phyloP scores from a whole-genome alignment of 2,888 invertebrate species.

The Eumerus sabulonum region DNA sequence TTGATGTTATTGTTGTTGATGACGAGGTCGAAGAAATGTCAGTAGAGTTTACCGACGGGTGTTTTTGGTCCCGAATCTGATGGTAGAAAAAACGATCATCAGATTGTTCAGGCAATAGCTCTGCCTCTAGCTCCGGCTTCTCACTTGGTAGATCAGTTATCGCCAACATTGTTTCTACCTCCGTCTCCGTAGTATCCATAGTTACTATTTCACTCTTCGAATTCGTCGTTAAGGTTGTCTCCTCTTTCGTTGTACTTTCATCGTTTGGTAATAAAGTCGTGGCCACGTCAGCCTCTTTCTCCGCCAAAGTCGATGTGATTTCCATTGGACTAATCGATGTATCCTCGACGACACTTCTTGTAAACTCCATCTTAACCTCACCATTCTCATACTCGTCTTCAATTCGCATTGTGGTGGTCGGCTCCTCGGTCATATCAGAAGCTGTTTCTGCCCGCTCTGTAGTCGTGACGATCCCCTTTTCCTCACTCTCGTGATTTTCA shows the following conservation, averaged over 20 bases:
- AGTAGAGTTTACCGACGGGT: no score
- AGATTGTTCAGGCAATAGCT: no score
- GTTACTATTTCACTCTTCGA: neutral
- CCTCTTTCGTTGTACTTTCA: conserved; percentile 10
- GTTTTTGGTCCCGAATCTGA: neutral
- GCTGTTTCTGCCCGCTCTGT: conserved; percentile 40
- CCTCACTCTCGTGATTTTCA: conserved; percentile 10
- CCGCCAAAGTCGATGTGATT: conserved; percentile 11
- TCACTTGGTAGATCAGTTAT: neutral
- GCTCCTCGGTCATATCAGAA: conserved; percentile 21
- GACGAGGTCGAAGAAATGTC: no score
- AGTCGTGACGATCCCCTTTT: conserved; percentile 1
- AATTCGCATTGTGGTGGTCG: conserved; percentile 33
- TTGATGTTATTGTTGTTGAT: no score
- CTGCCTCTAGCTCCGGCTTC: neutral
- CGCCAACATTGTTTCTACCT: neutral
- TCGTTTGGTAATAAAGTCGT: conserved; percentile 24
- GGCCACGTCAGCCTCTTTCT: conserved; percentile 1
- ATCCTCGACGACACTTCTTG: conserved; percentile 49
- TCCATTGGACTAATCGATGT: conserved; percentile 12
- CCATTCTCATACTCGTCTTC: conserved; percentile 35
- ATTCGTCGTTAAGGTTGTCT: conserved; percentile 22
- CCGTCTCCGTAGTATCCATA: neutral
- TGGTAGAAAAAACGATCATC: conserved; percentile 34
- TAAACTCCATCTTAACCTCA: conserved; percentile 50